Base-by-base conservation (phyloP, 2,797 vertebrate genomes). In the Pelobates cultripes region DNA sequence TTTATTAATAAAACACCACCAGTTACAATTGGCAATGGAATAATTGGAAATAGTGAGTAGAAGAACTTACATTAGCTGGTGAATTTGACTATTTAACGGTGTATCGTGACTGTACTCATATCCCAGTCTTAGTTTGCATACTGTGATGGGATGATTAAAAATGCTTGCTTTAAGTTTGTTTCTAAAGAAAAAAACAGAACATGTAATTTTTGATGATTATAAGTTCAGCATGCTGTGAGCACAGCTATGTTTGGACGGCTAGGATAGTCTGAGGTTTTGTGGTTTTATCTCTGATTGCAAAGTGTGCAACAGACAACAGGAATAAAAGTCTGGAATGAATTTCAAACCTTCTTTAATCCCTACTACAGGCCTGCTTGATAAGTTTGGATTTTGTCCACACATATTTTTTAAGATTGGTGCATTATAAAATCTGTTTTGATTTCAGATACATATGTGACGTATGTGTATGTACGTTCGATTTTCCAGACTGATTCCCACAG, bases 191-290 rank as follows among this genome's bases (percentile, higher is more conserved):
- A 66, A 28, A 57, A 45, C 42, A 71, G 1, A 28, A 68, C 42
- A n/a, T 55, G 80, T 67, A 82, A 82, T 77, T 82, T 76, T 44
- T 63, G 69, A 55, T 72, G 44, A 82, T 82, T 77, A 72, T 82
- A 72, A n/a, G 8, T 42, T 15, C 60, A 66, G 55, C n/a, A 2
- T n/a, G 74, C 45, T 66, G 40, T 45, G 53, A 28, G 73, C 44
- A 28, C 60, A 51, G 70, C 61, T 66, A 53, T 68, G 51, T 51
- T 12, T 66, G 17, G n/a, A 43, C 44, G 55, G 66, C 40, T 13
- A n/a, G 44, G 43, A 83, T 43, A 82, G 79, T n/a, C 17, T 77
- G 8, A 53, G 8, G 7, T 40, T 78, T 74, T 7, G 2, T 86
- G 41, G 63, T 81, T 79, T 44, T n/a, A 17, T 60, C 64, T 71